Conservation (phyloP, 2,113 vertebrate genomes). For the Saimiri boliviensis region DNA sequence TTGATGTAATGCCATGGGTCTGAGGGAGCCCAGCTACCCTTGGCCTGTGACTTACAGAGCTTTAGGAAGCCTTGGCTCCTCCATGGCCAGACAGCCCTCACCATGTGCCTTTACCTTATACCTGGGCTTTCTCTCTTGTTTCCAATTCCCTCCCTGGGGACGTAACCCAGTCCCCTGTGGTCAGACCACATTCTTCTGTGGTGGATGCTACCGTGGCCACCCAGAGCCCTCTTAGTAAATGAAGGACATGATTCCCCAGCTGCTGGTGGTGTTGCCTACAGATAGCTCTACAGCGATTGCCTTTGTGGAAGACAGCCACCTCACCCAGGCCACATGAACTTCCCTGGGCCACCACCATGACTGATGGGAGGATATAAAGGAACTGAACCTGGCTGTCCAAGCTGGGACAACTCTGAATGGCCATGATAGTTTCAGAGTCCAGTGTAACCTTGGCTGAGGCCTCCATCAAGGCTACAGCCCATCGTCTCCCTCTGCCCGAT, state of each 20-base stretch:
- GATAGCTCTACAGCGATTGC: not conserved
- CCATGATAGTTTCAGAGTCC: not conserved
- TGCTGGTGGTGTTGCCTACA: not conserved
- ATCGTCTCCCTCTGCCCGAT: not conserved
- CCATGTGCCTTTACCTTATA: fast-evolving
- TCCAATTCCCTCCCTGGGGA: not conserved
- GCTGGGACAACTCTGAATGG: not conserved
- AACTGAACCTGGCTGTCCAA: not conserved
- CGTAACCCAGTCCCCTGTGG: not conserved
- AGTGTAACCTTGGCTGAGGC: not conserved
- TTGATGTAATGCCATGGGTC: not conserved
- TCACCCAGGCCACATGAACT: fast-evolving
- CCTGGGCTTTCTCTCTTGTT: not conserved
- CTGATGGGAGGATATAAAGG: not conserved
- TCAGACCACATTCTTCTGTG: not conserved
- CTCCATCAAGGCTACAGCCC: not conserved
- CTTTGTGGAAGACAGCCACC: not conserved
- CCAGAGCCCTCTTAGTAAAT: not conserved
- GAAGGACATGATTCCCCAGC: not conserved
- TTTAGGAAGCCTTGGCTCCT: not conserved
- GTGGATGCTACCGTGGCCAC: not conserved
- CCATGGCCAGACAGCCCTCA: fast-evolving
- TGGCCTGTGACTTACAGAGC: not conserved
- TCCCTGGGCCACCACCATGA: not conserved
- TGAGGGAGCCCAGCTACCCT: not conserved